Evolutionary conservation across 92 coral and sea anemone genomes (phyloP).

Genomic region (Porites evermanni): DNA sequence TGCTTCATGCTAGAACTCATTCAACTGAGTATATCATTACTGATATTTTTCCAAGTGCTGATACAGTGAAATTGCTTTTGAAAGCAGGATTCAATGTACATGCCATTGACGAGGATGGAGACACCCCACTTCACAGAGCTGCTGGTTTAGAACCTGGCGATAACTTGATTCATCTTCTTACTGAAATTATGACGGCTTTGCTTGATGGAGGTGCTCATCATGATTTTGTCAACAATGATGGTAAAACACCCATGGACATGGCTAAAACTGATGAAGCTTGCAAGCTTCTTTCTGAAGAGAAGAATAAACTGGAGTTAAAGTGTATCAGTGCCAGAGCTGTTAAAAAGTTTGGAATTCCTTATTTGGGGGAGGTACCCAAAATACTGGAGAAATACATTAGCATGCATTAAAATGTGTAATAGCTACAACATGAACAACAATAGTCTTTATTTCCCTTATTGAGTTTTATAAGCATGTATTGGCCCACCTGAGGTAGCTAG

Average conservation of each 20-base stretch:
- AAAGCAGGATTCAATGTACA: conserved; percentile 51
- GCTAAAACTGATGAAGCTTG: not conserved
- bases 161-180: not conserved
- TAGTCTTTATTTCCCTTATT: no score
- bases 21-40: not conserved
- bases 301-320: not conserved
- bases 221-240: conserved; percentile 56
- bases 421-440: no score
- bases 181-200: conserved; percentile 44
- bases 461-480: no score
- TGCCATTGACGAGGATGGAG: conserved; percentile 51
- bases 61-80: conserved; percentile 58
- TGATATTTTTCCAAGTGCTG: conserved; percentile 17
- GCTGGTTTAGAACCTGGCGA: conserved; percentile 41
- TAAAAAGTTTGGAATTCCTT: not conserved
- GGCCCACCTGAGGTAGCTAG: no score
- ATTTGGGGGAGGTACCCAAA: not conserved
- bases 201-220: conserved; percentile 57
- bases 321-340: not conserved
- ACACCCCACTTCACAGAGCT: conserved; percentile 67
- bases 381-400: not conserved
- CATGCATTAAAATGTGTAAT: not conserved
- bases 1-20: conserved; percentile 56
- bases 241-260: conserved; percentile 64
- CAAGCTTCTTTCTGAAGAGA: not conserved